These are phyloP conservation scores for Epiperipatus broadwayi DNA, from an alignment of 2,888 invertebrate genomes.

Conservation along the genomic window DNA sequence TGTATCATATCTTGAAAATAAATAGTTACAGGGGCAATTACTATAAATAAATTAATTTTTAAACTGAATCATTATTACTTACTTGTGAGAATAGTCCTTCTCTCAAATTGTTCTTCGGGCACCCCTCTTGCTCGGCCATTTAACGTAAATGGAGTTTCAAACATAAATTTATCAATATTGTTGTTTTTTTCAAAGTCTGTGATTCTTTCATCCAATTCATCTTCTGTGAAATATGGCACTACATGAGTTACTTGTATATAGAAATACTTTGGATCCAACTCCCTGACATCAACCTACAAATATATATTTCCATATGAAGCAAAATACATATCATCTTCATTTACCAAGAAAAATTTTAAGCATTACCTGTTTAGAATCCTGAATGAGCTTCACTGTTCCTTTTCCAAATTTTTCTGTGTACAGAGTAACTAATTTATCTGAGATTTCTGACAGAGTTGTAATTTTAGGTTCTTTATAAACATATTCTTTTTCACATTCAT, in stretches of 20 bases:
- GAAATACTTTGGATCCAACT: constrained; percentile 61
- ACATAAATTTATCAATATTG: constrained; percentile 66
- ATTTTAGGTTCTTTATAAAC: constrained; percentile 91
- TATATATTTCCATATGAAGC: not conserved
- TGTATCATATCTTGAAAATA: too few species aligned
- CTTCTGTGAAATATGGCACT: constrained; percentile 59
- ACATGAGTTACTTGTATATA: constrained; percentile 91
- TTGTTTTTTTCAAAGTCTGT: constrained; percentile 77
- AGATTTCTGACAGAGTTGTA: constrained; percentile 78
- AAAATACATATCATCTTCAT: too few species aligned
- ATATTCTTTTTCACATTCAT: constrained; percentile 54
- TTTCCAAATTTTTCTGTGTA: constrained; percentile 70
- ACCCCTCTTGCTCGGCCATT: constrained; percentile 49
- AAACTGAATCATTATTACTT: constrained; percentile 27
- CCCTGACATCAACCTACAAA: constrained; percentile 43
- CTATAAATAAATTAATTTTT: too few species aligned
- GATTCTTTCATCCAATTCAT: constrained; percentile 46
- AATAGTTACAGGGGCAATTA: too few species aligned
- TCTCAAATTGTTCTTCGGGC: constrained; percentile 66
- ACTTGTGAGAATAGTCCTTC: constrained; percentile 77
- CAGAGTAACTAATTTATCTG: constrained; percentile 60
- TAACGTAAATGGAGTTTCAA: constrained; percentile 79
- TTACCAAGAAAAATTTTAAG: too few species aligned
- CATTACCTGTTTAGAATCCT: constrained; percentile 70
- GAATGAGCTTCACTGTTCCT: constrained; percentile 70